A percentile compares a stretch with the other conserved stretches of the same genome.
Conservation (phyloP, 1,140 invertebrate genomes). For the Akabosia matsudoensis region DNA sequence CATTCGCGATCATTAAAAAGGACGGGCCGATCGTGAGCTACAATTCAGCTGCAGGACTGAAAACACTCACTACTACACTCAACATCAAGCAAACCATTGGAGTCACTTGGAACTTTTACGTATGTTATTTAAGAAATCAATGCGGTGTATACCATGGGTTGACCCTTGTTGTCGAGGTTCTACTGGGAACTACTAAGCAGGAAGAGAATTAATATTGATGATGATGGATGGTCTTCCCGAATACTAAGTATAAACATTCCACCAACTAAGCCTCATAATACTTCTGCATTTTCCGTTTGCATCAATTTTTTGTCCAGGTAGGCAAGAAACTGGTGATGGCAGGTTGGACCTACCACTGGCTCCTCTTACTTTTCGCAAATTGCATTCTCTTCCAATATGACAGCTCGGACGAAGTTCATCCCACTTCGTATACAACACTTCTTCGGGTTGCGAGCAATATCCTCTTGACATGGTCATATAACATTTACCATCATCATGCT, state of each 20-base stretch:
- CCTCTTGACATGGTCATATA: constrained; percentile 25
- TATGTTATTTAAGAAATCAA: too few relatives aligned
- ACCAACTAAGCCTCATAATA: not conserved
- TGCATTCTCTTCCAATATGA: constrained; percentile 23
- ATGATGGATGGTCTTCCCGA: not conserved
- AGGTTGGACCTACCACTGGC: not conserved
- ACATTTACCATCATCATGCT: not conserved
- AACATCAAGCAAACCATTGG: too few relatives aligned
- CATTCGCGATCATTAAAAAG: too few relatives aligned
- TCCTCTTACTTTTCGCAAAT: constrained; percentile 15
- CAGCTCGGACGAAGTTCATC: constrained; percentile 30
- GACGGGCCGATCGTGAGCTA: too few relatives aligned
- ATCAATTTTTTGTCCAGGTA: constrained; percentile 20
- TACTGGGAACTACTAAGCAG: too few relatives aligned
- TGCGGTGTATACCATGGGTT: too few relatives aligned
- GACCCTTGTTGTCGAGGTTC: too few relatives aligned
- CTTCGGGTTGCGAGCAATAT: constrained; percentile 28
- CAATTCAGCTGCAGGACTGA: too few relatives aligned
- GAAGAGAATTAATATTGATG: not conserved
- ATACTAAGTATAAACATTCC: not conserved
- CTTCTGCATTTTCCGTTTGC: not conserved
- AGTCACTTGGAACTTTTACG: too few relatives aligned
- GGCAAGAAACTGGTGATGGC: not conserved
- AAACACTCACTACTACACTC: too few relatives aligned
- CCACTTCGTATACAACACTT: constrained; percentile 30